Evolutionary conservation across 1,140 invertebrate species (phyloP), one percentile per base, ranked within the genome.

Genomic region (Octopus bimaculoides): DNA sequence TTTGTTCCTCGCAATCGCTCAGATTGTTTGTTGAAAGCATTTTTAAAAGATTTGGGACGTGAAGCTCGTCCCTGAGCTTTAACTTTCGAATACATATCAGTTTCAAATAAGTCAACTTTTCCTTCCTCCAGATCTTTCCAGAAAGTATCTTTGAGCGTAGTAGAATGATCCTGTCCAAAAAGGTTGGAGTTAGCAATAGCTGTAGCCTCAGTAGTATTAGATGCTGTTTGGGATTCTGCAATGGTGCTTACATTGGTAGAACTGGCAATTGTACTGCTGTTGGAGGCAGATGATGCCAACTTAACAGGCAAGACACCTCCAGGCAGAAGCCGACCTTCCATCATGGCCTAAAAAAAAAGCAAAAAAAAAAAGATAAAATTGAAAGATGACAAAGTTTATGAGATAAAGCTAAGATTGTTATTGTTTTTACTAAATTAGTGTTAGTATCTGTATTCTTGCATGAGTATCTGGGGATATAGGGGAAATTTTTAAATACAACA

Each of bases 81-180:
- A 2, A 89, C 87, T 78, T 83, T 85, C 9, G 87, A 88, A 74
- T 89, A 89, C 86, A 89, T 87, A 79, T 89, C 88, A 79, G 84
- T 82, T 17, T 84, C 84, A 82, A 86, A 86, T 41, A 87, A 78
- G 78, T 86, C 86, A 4, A 89, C 84, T 75, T 85, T 82, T 4
- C 88, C 88, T 80, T 86, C 86, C 79, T 88, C 85, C n/a, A 89
- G 82, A 77, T 89, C 88, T 79, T 87, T 86, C 87, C 87, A 89
- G 78, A 89, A 89, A 12, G 87, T 86, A 80, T 88, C 86, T 78
- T 88, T 89, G 14, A 85, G 81, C 52, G 82, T 75, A 41, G 74
- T 84, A n/a, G 81, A 69, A 6, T 77, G 80, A 52, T 79, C 75
- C 41, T 79, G 79, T 56, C 80, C 78, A 12, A 75, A 76, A 8